Evolutionary conservation across 2,113 vertebrate genomes (phyloP).

Genomic region (Bujurquina vittata): DNA sequence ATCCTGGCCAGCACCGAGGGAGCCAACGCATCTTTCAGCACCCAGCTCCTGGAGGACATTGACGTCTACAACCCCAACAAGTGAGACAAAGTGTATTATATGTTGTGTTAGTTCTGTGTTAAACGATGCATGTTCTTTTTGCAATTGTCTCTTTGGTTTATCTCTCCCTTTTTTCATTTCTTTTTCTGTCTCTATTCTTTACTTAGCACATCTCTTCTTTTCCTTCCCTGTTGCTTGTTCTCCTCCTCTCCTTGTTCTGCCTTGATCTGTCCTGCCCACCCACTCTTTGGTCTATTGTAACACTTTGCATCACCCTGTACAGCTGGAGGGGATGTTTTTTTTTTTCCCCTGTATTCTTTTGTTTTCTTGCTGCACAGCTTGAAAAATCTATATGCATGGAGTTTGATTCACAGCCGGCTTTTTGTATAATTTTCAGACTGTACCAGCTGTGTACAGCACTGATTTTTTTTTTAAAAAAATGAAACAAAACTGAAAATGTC

Average conservation of each 20-base stretch:
- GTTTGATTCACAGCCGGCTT: constrained; percentile 6
- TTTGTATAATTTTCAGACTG: constrained; percentile 28
- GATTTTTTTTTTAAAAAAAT: constrained; percentile 7
- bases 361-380: constrained; percentile 34
- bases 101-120: not conserved
- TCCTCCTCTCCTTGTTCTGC: constrained; percentile 18
- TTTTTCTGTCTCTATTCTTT: not conserved
- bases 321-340: constrained; percentile 36
- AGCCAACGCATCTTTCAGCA: constrained; percentile 68
- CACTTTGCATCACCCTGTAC: constrained; percentile 61
- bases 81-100: constrained; percentile 73
- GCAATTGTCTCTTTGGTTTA: not conserved
- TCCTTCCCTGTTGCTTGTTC: not conserved
- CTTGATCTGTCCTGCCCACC: constrained; percentile 50
- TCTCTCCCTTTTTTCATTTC: not conserved
- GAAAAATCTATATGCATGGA: constrained; percentile 35
- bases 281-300: constrained; percentile 52
- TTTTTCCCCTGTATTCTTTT: not conserved
- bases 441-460: not conserved
- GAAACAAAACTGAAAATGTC: not conserved
- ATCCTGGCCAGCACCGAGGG: constrained; percentile 82
- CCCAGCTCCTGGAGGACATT: constrained; percentile 89
- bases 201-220: not conserved
- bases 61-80: constrained; percentile 86
- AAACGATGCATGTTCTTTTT: not conserved